Conservation (phyloP, 2,888 invertebrate genomes). For the Marasmarcha lunaedactyla region DNA sequence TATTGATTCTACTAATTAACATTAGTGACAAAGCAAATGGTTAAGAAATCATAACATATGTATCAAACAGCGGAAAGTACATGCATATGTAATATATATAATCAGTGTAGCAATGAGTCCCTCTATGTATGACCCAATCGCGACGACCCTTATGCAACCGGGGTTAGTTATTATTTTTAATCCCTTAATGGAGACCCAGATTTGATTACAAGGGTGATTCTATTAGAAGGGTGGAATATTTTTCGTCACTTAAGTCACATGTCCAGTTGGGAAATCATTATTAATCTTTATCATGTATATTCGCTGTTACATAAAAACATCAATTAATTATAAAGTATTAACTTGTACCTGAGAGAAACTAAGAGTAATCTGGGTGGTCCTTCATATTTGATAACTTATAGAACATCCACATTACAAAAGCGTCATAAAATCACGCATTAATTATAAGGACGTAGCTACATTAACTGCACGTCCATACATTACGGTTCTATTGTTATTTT, state of each 20-base stretch:
- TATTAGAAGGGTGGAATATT: conserved; percentile 54
- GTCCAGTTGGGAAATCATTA: neutral
- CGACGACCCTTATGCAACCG: conserved; percentile 1
- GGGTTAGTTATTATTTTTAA: conserved; percentile 66
- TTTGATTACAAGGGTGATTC: conserved; percentile 59
- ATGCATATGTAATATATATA: conserved; percentile 1
- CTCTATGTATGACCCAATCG: neutral
- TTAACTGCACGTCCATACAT: conserved; percentile 30
- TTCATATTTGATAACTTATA: neutral
- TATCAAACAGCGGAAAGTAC: too few species aligned
- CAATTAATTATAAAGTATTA: too few species aligned
- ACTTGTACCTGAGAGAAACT: too few species aligned
- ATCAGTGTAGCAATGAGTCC: too few species aligned
- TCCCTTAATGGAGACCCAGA: conserved; percentile 67
- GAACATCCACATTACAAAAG: neutral
- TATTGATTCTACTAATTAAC: too few species aligned
- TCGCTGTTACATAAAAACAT: too few species aligned
- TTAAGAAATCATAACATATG: too few species aligned
- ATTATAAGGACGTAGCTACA: conserved; percentile 7
- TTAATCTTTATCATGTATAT: neutral
- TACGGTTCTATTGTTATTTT: conserved; percentile 39
- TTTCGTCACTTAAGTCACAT: neutral
- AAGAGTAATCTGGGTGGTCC: neutral
- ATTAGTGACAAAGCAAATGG: too few species aligned
- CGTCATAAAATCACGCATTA: conserved; percentile 2